Conservation (phyloP, 30 jellyfish, hydroid and myxozoan species). For the Aurelia sp. region DNA sequence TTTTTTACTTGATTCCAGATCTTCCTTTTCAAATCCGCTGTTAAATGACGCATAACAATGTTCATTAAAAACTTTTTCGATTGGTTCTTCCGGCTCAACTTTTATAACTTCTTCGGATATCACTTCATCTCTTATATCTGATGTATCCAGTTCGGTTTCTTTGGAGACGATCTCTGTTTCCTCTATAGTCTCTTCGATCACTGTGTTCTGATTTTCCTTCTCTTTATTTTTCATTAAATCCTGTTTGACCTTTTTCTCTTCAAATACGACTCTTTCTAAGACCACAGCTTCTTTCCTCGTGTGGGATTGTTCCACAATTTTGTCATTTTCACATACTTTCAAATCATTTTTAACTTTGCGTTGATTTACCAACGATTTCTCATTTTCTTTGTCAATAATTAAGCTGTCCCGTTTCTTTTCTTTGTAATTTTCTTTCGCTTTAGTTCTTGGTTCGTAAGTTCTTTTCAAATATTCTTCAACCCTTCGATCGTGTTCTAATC, state of each 20-base stretch:
- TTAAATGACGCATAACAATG: conserved; percentile 57
- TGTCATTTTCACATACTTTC: not conserved
- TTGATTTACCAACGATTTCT: not conserved
- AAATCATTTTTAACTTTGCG: not conserved
- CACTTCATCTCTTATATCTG: conserved; percentile 45
- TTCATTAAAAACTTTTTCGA: conserved; percentile 57
- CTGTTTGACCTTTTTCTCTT: not conserved
- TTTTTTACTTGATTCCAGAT: not conserved
- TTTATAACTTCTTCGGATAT: conserved; percentile 62
- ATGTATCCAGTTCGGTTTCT: conserved; percentile 15
- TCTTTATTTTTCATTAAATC: not conserved
- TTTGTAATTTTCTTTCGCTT: no score
- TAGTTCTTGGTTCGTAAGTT: not conserved
- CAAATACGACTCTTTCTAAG: not conserved
- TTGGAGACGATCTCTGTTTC: conserved; percentile 8
- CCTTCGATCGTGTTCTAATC: conserved; percentile 20
- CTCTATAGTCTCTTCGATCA: conserved; percentile 15
- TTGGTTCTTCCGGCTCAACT: conserved; percentile 49
- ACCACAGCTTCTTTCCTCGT: not conserved
- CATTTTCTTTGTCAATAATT: not conserved
- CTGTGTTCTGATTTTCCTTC: not conserved
- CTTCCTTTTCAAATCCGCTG: conserved; percentile 13
- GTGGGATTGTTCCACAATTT: not conserved
- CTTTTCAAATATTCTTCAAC: conserved; percentile 26
- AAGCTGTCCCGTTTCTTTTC: not conserved